These are phyloP conservation scores for Anneissia japonica DNA, from an alignment of 35 echinoderm and acorn worm genomes.

Conservation along the genomic window DNA sequence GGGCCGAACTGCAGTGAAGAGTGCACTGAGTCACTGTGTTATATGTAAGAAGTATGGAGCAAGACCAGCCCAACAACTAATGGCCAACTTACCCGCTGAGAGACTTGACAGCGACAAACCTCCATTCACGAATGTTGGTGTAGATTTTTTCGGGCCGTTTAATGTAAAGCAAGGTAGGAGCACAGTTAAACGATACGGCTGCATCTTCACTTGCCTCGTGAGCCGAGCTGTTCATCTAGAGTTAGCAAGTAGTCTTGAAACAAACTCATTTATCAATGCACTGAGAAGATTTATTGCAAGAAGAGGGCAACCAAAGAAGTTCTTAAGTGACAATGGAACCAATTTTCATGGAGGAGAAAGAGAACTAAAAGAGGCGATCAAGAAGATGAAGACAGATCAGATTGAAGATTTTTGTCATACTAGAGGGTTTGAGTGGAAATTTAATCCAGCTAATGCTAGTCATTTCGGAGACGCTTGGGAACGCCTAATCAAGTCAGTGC, in stretches of 20 bases:
- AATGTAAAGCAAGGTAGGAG: conserved; percentile 20
- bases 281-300: conserved; percentile 7
- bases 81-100: background rate
- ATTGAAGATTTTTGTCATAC: conserved; percentile 2
- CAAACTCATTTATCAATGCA: conserved; percentile 10
- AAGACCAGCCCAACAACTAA: background rate
- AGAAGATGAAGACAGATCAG: background rate
- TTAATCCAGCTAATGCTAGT: conserved; percentile 24
- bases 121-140: background rate
- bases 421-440: conserved; percentile 11
- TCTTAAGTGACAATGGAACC: background rate
- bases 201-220: conserved; percentile 50
- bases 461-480: conserved; percentile 31
- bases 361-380: background rate
- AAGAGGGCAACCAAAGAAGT: background rate
- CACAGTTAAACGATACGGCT: conserved; percentile 44
- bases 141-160: conserved; percentile 3
- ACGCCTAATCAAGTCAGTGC: conserved; percentile 7
- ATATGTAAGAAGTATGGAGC: background rate
- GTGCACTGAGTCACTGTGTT: background rate
- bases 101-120: background rate
- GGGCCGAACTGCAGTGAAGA: background rate
- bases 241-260: background rate
- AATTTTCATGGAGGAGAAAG: background rate
- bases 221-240: conserved; percentile 4